Base-by-base conservation (phyloP, 1,140 invertebrate species). In the Solenopsis fugax region DNA sequence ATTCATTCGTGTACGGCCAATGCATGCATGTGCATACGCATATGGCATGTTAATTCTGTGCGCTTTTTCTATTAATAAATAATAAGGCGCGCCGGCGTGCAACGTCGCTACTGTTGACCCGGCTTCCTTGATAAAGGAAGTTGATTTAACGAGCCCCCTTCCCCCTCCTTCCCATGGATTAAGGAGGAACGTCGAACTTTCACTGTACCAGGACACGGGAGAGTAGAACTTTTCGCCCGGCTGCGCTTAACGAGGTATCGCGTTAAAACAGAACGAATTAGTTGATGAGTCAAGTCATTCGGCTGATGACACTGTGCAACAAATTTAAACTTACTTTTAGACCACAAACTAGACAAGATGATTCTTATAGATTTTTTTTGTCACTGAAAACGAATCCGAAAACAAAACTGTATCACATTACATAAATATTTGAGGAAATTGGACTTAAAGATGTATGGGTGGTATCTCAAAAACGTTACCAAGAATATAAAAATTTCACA, bases 31-130 rank as follows among this genome's bases (percentile, higher is more conserved):
- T 5, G 37, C 73, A 12, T 62, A 41, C 48, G 34, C 18, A 12
- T 12, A 10, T 21, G 29, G 13, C 45, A 65, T 80, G 62, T 41
- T 34, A 73, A 48, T 48, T 48, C 37, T 67, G 3, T 67, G 52
- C 52, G 67, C 16, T 10, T 34, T 58, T 37, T 82, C 54, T 82
- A 82, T 82, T 80, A 82, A 82, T 82, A 82, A 73, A 82, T 82
- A 72, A 72, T 72, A 72, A 72, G 50, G 65, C 65, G 21, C 65
- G 45, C 60, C 29, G 48, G 45, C 52, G 78, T 16, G 48, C 52
- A 71, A 58, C 24, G 21, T 72, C 24, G 80, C 67, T 82, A 82
- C 67, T 73, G 52, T 82, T 82, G 67, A 82, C 37, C 78, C 18
- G 52, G 24, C 60, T 52, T 41, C 34, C 78, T 82, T 58, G 67